Conservation (phyloP, 2,113 vertebrate species). For the Origma solitaria region DNA sequence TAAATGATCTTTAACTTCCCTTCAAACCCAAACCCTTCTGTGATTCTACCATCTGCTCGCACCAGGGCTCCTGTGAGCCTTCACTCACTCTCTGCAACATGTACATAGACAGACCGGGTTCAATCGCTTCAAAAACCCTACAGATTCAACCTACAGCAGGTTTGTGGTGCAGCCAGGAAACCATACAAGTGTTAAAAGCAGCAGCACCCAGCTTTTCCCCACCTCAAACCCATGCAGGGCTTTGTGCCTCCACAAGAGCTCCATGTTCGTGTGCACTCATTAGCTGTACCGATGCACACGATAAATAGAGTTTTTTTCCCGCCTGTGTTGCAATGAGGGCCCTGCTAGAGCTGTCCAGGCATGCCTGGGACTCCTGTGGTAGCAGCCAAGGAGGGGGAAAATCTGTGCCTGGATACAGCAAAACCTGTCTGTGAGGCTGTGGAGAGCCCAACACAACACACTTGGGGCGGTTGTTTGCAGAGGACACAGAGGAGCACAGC, state of each 20-base stretch:
- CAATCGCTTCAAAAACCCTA: neutral
- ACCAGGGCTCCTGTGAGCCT: neutral
- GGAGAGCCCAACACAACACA: neutral
- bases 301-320: neutral
- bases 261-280: neutral
- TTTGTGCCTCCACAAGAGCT: neutral
- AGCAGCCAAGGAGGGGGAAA: neutral
- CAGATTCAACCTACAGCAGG: neutral
- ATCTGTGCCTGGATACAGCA: neutral
- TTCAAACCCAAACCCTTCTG: neutral
- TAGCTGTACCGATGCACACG: neutral
- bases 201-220: neutral
- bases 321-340: neutral
- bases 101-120: fast-evolving
- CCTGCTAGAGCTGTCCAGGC: neutral
- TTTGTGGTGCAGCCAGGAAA: neutral
- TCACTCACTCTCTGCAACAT: fast-evolving
- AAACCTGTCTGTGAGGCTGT: neutral
- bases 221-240: neutral
- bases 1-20: neutral
- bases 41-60: neutral
- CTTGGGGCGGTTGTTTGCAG: fast-evolving
- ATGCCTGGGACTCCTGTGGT: neutral
- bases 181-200: neutral
- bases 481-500: neutral